Base-by-base conservation (phyloP, 2,113 vertebrate species). In the Aleadryas rufinucha region DNA sequence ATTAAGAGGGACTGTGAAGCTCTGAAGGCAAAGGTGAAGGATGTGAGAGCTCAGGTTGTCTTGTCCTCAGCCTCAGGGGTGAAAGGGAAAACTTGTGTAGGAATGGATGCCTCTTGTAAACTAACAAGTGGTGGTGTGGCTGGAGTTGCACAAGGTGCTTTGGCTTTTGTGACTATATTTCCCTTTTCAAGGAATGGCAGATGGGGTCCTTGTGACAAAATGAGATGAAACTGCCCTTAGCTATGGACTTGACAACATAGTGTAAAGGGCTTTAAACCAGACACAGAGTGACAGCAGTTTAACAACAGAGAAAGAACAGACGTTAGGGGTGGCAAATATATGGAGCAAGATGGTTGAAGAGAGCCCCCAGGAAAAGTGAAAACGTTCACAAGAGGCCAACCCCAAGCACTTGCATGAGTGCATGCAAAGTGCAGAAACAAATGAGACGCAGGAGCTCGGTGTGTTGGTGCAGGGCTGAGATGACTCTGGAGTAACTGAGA, bases 391-490 rank as follows among this genome's bases (percentile, higher is more conserved):
- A 63, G 35, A 23, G 11, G 11, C 13, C 42, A 66, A 21, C 7
- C 9, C 11, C 24, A 54, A 63, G 33, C 7, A 39, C 24, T 57
- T 65, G 13, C 26, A 69, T 0, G 1, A n/a, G 11, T 33, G 16
- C 21, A 33, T 35, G 59, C 7, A 12, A 80, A 76, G 17, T 17
- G 5, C 6, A 15, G 35, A 63, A 86, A 44, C 8, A 33, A 75
- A 39, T 5, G 66, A 80, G 35, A 8, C 0, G 0, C 23, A 18
- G 77, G 44, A 83, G 10, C 27, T 75, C 1, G 0, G 31, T 50
- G 19, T 26, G 24, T 20, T 27, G 63, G 14, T 54, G 28, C 13
- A 50, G 49, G 53, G 35, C 68, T 78, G 3, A 16, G 21, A 6
- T 13, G 10, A 17, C 45, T 39, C 19, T 61, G 83, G 31, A 5